Conservation (phyloP, 1,140 invertebrate genomes). For the Dreissena polymorpha region DNA sequence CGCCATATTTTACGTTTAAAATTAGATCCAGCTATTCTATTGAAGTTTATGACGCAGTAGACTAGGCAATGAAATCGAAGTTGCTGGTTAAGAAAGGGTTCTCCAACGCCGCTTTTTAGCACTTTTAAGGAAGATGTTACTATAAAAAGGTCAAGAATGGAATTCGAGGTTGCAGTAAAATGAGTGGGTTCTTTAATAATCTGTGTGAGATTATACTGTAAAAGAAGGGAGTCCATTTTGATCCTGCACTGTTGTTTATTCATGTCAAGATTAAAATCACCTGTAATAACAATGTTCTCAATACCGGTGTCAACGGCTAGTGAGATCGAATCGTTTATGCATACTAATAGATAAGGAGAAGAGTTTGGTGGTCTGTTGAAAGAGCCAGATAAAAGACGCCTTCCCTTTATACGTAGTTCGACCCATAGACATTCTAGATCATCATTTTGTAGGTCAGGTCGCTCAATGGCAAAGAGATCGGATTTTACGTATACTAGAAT, state of each 20-base stretch:
- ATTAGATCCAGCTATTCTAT: neutral
- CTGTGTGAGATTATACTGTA: slow-evolving; percentile 9
- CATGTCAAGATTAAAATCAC: slow-evolving; percentile 26
- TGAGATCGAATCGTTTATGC: neutral
- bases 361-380: neutral
- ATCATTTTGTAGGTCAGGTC: slow-evolving; percentile 16
- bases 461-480: neutral
- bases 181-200: slow-evolving; percentile 12
- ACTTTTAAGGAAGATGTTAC: neutral
- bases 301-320: slow-evolving; percentile 10
- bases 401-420: slow-evolving; percentile 10
- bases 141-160: slow-evolving; percentile 11
- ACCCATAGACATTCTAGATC: slow-evolving; percentile 11
- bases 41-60: neutral
- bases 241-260: neutral
- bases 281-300: slow-evolving; percentile 9
- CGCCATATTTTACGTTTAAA: slow-evolving; percentile 18
- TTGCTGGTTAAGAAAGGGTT: slow-evolving; percentile 18
- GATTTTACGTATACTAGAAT: slow-evolving; percentile 18
- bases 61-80: slow-evolving; percentile 11
- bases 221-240: neutral
- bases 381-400: neutral
- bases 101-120: neutral
- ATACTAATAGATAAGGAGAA: neutral
- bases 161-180: slow-evolving; percentile 9